A percentile compares a stretch with the other conserved stretches of the same genome.
These are phyloP conservation scores for Motacilla alba DNA, from an alignment of 2,113 vertebrate genomes.

Conservation along the genomic window DNA sequence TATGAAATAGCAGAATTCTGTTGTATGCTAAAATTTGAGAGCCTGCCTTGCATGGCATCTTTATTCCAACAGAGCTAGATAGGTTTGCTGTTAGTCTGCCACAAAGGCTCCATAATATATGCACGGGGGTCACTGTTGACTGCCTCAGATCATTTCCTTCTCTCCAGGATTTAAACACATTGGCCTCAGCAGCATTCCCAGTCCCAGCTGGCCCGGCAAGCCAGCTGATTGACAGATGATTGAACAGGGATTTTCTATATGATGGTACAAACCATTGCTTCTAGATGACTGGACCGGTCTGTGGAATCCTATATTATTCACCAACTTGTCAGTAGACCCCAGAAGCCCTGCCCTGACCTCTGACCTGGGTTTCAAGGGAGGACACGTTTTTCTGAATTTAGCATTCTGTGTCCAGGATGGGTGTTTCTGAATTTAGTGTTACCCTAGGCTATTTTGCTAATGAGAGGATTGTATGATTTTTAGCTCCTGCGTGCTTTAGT, in stretches of 20 bases:
- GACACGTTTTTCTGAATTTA: not conserved
- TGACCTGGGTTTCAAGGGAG: not conserved
- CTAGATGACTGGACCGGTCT: not conserved
- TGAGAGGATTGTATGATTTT: not conserved
- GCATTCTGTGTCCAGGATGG: not conserved
- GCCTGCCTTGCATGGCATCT: not conserved
- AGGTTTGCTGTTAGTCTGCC: not conserved
- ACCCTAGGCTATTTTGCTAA: not conserved
- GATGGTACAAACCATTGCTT: not conserved
- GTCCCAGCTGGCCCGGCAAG: not conserved
- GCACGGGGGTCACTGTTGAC: not conserved
- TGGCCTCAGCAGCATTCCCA: not conserved
- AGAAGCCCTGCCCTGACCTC: not conserved
- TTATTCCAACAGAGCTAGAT: not conserved
- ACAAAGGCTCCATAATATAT: conserved; percentile 1
- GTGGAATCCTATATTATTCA: not conserved
- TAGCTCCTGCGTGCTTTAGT: not conserved
- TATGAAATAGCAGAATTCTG: not conserved
- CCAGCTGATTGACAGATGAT: not conserved
- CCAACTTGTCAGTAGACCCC: not conserved
- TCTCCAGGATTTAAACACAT: not conserved
- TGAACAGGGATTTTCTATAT: not conserved
- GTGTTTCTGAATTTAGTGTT: not conserved
- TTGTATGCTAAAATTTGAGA: not conserved
- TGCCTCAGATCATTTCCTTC: not conserved